phyloP scores from a whole-genome alignment of 1,140 invertebrate genomes.

The Ladona fulva region DNA sequence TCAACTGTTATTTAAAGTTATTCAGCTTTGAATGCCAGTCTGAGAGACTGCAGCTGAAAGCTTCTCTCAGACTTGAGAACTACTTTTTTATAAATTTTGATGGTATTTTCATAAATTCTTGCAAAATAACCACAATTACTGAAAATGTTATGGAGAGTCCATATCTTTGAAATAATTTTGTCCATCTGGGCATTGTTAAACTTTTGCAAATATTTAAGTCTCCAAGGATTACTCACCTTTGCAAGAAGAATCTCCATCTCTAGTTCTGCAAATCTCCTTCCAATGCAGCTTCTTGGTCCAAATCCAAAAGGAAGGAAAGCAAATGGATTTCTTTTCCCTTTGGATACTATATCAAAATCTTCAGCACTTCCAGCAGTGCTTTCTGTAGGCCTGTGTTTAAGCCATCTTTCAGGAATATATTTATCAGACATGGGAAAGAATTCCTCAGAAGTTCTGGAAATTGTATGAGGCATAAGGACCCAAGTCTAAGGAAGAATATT shows the following conservation, averaged over 20 bases:
- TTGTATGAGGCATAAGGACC: constrained; percentile 37
- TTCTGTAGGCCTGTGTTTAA: constrained; percentile 28
- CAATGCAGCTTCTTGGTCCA: constrained; percentile 46
- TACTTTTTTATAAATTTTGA: no score
- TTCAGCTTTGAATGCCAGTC: no score
- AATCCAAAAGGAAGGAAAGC: constrained; percentile 50
- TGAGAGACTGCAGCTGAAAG: no score
- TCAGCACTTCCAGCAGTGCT: constrained; percentile 29
- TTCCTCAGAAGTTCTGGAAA: constrained; percentile 37
- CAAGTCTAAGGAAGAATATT: no score
- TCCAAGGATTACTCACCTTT: constrained; percentile 33
- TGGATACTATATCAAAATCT: constrained; percentile 29
- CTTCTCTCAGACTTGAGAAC: no score
- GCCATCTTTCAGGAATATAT: constrained; percentile 51
- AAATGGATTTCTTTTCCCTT: constrained; percentile 42
- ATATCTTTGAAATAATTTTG: no score
- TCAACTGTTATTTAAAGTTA: not conserved
- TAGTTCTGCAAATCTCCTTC: constrained; percentile 58
- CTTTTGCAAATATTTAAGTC: no score
- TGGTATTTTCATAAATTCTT: no score
- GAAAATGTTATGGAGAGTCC: no score
- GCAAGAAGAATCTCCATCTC: constrained; percentile 54
- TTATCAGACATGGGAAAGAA: constrained; percentile 41
- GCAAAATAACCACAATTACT: no score
- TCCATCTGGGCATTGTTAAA: no score